Evolutionary conservation across 2,888 invertebrate genomes (phyloP).

Genomic region (Petrolisthes cinctipes): DNA sequence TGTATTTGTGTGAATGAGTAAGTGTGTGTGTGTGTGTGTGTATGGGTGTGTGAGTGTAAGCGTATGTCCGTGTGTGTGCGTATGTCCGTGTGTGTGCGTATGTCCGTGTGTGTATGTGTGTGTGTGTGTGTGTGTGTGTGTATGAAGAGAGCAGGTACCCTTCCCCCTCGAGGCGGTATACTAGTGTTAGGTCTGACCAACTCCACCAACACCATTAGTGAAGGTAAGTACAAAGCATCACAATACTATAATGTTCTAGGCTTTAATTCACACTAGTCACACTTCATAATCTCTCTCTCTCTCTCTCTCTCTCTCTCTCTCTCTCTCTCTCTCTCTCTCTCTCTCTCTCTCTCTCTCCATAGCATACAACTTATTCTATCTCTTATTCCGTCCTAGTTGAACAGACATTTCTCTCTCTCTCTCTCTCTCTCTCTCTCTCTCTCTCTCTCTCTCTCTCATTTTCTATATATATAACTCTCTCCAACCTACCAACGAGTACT

Average conservation of each 20-base stretch:
- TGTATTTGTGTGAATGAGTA: not conserved
- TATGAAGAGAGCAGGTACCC: not conserved
- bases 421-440: not conserved
- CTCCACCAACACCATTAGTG: not conserved
- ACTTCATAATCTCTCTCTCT: not conserved
- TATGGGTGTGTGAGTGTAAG: not conserved
- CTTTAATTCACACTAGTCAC: too few species aligned
- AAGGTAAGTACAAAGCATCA: not conserved
- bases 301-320: conserved; percentile 19
- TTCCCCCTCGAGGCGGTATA: not conserved
- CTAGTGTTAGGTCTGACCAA: not conserved
- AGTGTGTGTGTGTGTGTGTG: not conserved
- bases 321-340: not conserved
- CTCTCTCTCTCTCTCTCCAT: not conserved
- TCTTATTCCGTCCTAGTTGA: not conserved
- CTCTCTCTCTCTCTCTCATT: not conserved
- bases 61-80: not conserved
- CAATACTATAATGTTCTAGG: too few species aligned
- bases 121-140: conserved; percentile 26
- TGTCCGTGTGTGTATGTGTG: not conserved
- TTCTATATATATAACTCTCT: too few species aligned
- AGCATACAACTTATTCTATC: not conserved
- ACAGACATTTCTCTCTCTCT: not conserved
- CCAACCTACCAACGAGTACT: too few species aligned
- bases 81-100: not conserved